Percentiles rank a stretch among this genome's conserved stretches.
phyloP scores from a whole-genome alignment of 2,797 vertebrate species.

The Gila robusta region DNA sequence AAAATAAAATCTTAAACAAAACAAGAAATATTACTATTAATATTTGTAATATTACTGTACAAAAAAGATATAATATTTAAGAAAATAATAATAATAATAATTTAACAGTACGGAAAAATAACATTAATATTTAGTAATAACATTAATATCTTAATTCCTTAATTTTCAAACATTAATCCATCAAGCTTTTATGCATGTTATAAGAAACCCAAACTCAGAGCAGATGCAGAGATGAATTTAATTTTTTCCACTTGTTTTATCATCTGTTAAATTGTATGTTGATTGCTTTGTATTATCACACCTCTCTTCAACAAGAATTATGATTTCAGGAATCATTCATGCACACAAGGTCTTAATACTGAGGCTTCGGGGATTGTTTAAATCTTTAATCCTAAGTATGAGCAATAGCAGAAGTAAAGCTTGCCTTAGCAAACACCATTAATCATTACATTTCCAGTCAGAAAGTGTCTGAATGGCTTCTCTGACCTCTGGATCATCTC shows the following conservation, averaged over 20 bases:
- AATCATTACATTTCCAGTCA: neutral
- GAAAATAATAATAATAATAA: neutral
- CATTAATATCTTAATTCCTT: neutral
- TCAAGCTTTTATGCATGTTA: neutral
- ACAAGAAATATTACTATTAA: neutral
- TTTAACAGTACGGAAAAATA: neutral
- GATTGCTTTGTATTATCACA: neutral
- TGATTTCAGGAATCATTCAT: neutral
- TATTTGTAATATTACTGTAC: too few relatives aligned
- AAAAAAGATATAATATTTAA: neutral
- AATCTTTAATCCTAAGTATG: neutral
- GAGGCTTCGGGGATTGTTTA: neutral
- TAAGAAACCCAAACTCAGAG: neutral
- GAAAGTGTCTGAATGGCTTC: neutral
- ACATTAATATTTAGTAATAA: neutral
- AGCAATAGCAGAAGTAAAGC: neutral
- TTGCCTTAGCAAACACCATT: neutral
- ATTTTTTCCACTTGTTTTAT: neutral
- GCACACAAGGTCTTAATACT: neutral
- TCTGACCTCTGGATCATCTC: conserved; percentile 1
- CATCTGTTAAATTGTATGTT: neutral
- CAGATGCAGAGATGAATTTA: neutral
- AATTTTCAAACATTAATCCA: neutral
- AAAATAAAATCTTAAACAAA: neutral
- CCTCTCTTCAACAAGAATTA: neutral